Percentiles rank a stretch among this genome's conserved stretches.
These are phyloP conservation scores for Nylanderia fulva DNA, from an alignment of 1,140 invertebrate genomes.

Conservation along the genomic window DNA sequence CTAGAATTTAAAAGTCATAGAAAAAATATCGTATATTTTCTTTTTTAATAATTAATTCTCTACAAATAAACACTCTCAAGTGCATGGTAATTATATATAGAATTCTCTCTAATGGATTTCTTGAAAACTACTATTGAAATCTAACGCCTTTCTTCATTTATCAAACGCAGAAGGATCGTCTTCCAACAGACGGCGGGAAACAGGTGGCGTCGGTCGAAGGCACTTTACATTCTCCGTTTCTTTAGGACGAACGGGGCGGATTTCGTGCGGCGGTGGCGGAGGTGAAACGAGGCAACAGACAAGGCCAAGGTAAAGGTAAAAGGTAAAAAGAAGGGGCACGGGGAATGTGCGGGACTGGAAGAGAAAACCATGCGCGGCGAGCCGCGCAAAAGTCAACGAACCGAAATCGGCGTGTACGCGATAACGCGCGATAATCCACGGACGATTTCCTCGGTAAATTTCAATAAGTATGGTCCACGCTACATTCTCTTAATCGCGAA, in stretches of 20 bases:
- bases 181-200: not conserved
- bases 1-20: not conserved
- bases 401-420: conserved; percentile 49
- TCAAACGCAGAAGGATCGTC: too few species aligned
- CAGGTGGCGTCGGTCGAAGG: conserved; percentile 4
- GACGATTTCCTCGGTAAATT: conserved; percentile 17
- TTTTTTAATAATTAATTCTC: not conserved
- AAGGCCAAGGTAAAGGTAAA: conserved; percentile 67
- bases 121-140: not conserved
- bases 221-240: not conserved
- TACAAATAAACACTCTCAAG: not conserved
- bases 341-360: conserved; percentile 42
- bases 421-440: conserved; percentile 43
- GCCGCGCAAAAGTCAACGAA: conserved; percentile 60
- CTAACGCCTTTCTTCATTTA: not conserved
- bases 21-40: not conserved
- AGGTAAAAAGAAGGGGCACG: conserved; percentile 30
- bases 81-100: not conserved
- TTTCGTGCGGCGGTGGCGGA: conserved; percentile 22
- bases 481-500: conserved; percentile 13
- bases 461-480: not conserved
- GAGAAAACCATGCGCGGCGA: conserved; percentile 55
- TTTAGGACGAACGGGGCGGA: conserved; percentile 10
- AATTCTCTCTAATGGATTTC: not conserved
- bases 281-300: conserved; percentile 25